phyloP scores from a whole-genome alignment of 1,140 invertebrate species.

The Pteromalus puparum region DNA sequence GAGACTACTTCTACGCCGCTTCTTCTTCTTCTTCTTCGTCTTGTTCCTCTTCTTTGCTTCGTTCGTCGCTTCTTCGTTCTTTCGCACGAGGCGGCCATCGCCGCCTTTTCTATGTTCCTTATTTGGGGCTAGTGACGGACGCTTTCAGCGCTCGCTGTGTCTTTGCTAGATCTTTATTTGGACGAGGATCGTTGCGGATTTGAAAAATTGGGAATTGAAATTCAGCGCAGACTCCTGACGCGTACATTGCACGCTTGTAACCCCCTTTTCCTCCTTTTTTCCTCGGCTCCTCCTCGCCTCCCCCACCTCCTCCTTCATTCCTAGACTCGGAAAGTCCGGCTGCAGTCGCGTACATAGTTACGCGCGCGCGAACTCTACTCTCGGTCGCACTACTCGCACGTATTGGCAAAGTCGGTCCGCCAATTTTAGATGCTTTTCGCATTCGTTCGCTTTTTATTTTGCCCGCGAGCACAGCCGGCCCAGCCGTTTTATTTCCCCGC shows the following conservation, averaged over 20 bases:
- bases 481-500: constrained; percentile 45
- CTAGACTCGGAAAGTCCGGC: constrained; percentile 31
- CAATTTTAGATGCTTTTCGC: constrained; percentile 51
- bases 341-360: not conserved
- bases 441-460: constrained; percentile 49
- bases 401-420: constrained; percentile 50
- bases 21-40: not conserved
- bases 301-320: constrained; percentile 17
- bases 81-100: not conserved
- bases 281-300: not conserved
- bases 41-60: not conserved
- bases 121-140: not conserved
- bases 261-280: not conserved
- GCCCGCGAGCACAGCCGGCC: constrained; percentile 26
- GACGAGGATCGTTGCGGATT: not conserved
- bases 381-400: not conserved
- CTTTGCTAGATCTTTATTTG: not conserved
- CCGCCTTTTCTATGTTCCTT: not conserved
- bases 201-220: too few species aligned
- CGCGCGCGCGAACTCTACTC: not conserved
- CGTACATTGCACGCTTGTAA: not conserved
- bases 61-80: not conserved
- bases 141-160: not conserved
- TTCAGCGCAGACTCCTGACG: too few species aligned
- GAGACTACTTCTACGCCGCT: constrained; percentile 35